Base-by-base conservation (phyloP, 2,113 vertebrate species). In the Potamarius usumacintae region DNA sequence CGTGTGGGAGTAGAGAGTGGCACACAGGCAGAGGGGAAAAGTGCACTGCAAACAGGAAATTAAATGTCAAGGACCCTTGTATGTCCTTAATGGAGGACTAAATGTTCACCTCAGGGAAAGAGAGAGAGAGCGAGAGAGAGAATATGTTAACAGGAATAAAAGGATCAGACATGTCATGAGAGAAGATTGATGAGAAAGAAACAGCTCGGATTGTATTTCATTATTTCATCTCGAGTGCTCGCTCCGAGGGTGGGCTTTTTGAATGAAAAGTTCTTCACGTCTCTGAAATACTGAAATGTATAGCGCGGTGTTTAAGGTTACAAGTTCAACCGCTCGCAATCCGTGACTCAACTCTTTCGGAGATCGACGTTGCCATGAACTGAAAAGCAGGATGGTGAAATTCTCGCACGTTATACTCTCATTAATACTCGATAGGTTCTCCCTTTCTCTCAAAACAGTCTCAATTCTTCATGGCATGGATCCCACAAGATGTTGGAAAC, bases 11-110 rank as follows among this genome's bases (percentile, higher is more conserved):
- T 88, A 58, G 83, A 92, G 91, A 85, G 81, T 83, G 85, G 69
- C 88, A 90, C 89, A 93, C 92, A 93, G 93, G 91, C 77, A 93
- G 85, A 88, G 89, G 89, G 87, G 86, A 93, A 93, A 93, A 94
- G 87, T 92, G 92, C 87, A 81, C 92, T 85, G 92, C 93, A 94
- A 95, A 94, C 94, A 95, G 93, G 93, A 95, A 94, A 95, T 94
- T 94, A 94, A 95, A 95, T 95, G 95, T 95, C 94, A 95, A 95
- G 94, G 92, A 94, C 91, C 90, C 94, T 94, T 94, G 94, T 95
- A 95, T 94, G 93, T 88, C 93, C 92, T 91, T 94, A 94, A 95
- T 93, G 91, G 94, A 93, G 94, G 92, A 93, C 92, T 92, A 90
- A 91, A 93, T 91, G 91, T 94, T 93, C 48, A 91, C 90, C 92